A percentile compares a stretch with the other conserved stretches of the same genome.
Conservation (phyloP, 1,140 invertebrate species). For the Tetramorium alpestre region DNA sequence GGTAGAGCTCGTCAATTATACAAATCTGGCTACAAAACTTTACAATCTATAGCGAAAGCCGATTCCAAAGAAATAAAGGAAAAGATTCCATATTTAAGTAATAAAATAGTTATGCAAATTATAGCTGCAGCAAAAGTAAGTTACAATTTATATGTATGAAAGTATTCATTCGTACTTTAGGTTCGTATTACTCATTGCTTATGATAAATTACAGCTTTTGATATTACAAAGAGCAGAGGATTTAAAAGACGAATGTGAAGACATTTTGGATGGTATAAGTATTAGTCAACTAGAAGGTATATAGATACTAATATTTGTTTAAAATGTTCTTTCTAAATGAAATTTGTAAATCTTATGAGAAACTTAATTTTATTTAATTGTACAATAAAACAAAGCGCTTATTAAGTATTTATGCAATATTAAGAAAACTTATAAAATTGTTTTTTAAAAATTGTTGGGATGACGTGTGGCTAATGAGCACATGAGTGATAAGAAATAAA, state of each 20-base stretch:
- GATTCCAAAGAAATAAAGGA: constrained; percentile 88
- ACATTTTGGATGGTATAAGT: constrained; percentile 87
- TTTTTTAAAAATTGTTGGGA: neutral
- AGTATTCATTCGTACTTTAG: constrained; percentile 12
- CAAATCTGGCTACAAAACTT: constrained; percentile 92
- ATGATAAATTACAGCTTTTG: constrained; percentile 88
- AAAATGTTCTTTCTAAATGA: neutral
- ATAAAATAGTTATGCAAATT: constrained; percentile 90
- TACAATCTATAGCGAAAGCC: constrained; percentile 91
- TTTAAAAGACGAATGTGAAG: constrained; percentile 92
- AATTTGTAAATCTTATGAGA: neutral
- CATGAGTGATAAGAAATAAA: too few relatives aligned
- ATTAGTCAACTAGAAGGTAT: constrained; percentile 65
- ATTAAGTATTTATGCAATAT: neutral
- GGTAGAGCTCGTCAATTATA: constrained; percentile 94
- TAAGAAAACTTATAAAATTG: neutral
- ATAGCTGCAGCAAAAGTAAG: constrained; percentile 93
- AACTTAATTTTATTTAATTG: constrained; percentile 3
- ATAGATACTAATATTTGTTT: neutral
- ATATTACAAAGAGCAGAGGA: constrained; percentile 93
- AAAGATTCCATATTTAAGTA: constrained; percentile 90
- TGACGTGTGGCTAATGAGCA: too few relatives aligned
- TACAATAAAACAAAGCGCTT: neutral
- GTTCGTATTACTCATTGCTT: constrained; percentile 15
- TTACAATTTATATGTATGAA: constrained; percentile 26